Evolutionary conservation across 2,797 vertebrate genomes (phyloP).

Genomic region (Mus minutoides): DNA sequence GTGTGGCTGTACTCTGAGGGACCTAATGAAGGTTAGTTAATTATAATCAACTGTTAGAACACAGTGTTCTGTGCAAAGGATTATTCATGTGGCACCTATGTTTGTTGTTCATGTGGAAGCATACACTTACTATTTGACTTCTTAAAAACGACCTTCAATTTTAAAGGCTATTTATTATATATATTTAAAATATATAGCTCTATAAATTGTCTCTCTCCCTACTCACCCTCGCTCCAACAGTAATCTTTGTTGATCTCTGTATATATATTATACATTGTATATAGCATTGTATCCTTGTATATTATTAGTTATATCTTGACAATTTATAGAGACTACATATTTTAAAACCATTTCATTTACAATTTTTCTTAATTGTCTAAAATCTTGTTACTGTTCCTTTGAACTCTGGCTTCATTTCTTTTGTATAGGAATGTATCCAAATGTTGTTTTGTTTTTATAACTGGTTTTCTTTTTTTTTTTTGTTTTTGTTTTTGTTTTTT

Average conservation of each 20-base stretch:
- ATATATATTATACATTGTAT: not conserved
- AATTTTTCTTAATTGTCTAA: conserved; percentile 49
- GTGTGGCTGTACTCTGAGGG: not conserved
- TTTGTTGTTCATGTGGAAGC: conserved; percentile 35
- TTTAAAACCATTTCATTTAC: conserved; percentile 47
- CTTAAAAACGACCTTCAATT: conserved; percentile 43
- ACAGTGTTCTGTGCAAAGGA: conserved; percentile 54
- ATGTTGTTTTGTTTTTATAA: conserved; percentile 50
- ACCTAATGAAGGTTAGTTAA: conserved; percentile 43
- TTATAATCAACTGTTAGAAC: conserved; percentile 52
- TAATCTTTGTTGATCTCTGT: conserved; percentile 41
- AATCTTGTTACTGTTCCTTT: conserved; percentile 41
- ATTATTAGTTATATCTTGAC: conserved; percentile 31
- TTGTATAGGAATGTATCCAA: conserved; percentile 28
- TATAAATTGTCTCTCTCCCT: conserved; percentile 6
- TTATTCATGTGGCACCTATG: conserved; percentile 55
- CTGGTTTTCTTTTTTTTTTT: conserved; percentile 58
- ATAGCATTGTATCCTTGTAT: not conserved
- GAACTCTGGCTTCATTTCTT: conserved; percentile 27
- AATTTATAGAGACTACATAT: not conserved
- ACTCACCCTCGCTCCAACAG: not conserved
- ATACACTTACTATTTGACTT: conserved; percentile 65
- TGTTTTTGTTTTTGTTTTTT: too few relatives aligned
- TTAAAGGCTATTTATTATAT: conserved; percentile 18
- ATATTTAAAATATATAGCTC: conserved; percentile 37